Conservation (phyloP, 2,113 vertebrate genomes). For the Saiga tatarica region DNA sequence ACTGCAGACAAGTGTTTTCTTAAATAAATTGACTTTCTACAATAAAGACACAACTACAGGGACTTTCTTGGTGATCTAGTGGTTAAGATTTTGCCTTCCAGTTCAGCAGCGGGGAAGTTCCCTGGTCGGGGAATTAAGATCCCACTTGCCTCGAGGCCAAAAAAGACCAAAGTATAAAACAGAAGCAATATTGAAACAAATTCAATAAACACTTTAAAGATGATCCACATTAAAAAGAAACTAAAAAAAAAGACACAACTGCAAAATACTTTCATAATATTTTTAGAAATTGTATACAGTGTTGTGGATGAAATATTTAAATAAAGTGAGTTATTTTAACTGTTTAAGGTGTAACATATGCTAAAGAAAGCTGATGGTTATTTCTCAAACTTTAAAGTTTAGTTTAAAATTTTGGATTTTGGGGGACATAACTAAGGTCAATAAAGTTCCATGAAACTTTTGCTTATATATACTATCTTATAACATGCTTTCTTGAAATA, state of each 20-base stretch:
- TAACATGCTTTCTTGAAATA: constrained; percentile 35
- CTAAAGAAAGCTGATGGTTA: constrained; percentile 84
- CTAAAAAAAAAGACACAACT: constrained; percentile 57
- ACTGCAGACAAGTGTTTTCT: constrained; percentile 62
- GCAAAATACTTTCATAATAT: constrained; percentile 78
- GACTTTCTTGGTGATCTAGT: neutral
- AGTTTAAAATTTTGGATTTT: constrained; percentile 68
- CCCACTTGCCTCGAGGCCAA: neutral
- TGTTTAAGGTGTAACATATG: constrained; percentile 75
- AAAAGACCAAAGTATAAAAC: neutral
- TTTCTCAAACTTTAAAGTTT: constrained; percentile 82
- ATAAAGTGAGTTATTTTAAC: constrained; percentile 85
- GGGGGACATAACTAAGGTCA: neutral
- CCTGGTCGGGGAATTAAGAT: neutral
- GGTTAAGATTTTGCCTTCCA: neutral
- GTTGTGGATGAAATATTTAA: constrained; percentile 85
- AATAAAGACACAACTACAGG: neutral
- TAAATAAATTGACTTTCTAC: constrained; percentile 64
- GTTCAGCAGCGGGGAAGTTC: rapidly evolving
- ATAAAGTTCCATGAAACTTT: constrained; percentile 34
- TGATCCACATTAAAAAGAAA: neutral
- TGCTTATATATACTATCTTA: neutral
- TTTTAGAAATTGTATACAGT: constrained; percentile 85
- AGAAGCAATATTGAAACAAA: neutral
- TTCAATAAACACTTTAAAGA: neutral